phyloP scores from a whole-genome alignment of 2,888 invertebrate genomes.

The Macaria liturata region DNA sequence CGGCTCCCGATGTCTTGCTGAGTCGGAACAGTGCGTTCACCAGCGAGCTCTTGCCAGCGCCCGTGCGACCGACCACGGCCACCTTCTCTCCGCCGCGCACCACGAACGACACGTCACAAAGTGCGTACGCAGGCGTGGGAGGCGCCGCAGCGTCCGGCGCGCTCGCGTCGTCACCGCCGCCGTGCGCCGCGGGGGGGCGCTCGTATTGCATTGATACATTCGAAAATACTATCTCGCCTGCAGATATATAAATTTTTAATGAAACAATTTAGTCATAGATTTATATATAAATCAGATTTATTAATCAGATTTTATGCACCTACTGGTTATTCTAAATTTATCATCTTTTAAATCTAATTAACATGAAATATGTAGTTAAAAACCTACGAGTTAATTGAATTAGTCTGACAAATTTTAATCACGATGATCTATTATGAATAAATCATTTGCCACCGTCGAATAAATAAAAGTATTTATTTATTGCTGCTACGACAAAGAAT shows the following conservation, averaged over 20 bases:
- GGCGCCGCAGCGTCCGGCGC: conserved; percentile 54
- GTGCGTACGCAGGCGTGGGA: conserved; percentile 48
- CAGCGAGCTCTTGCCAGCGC: conserved; percentile 91
- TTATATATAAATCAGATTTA: not conserved
- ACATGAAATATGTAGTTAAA: no score
- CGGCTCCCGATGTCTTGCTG: conserved; percentile 64
- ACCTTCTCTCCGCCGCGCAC: conserved; percentile 85
- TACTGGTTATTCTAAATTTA: no score
- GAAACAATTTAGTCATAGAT: no score
- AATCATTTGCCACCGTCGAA: no score
- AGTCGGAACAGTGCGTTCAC: conserved; percentile 89
- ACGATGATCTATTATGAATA: no score
- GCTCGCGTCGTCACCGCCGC: conserved; percentile 20
- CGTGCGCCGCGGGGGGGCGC: conserved; percentile 51
- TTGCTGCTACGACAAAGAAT: no score
- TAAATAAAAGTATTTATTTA: no score
- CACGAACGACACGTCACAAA: conserved; percentile 78
- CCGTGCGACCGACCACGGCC: conserved; percentile 92
- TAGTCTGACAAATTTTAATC: no score
- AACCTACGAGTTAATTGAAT: no score
- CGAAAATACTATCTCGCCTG: conserved; percentile 73
- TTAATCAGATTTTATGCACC: no score
- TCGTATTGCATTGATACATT: conserved; percentile 73
- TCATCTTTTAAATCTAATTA: no score
- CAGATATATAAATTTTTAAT: no score